phyloP scores from a whole-genome alignment of 92 coral and sea anemone genomes.

The Epizoanthus scotinus region DNA sequence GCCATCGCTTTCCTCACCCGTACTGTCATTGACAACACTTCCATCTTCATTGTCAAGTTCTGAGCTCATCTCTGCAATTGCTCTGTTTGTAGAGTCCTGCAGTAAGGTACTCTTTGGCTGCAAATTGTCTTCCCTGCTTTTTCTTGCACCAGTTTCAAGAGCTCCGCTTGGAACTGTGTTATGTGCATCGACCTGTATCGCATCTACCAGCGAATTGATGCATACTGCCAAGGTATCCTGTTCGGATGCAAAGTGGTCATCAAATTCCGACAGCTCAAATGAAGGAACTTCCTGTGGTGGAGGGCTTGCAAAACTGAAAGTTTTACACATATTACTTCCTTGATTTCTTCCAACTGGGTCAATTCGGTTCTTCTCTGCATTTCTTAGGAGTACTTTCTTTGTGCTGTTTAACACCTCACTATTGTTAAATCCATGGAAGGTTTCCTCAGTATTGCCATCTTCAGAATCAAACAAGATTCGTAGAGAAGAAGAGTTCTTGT shows the following conservation, averaged over 20 bases:
- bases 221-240: conserved; percentile 32
- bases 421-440: conserved; percentile 4
- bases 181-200: conserved; percentile 14
- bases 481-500: neutral
- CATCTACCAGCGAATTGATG: conserved; percentile 15
- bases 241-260: neutral
- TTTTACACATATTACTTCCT: neutral
- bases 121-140: neutral
- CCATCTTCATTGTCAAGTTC: conserved; percentile 5
- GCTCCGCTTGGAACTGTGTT: neutral
- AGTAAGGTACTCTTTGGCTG: neutral
- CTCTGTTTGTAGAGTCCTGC: neutral
- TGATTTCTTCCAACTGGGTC: conserved; percentile 2
- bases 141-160: neutral
- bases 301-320: neutral
- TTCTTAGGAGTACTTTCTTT: conserved; percentile 2
- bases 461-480: conserved; percentile 1
- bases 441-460: neutral
- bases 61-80: neutral
- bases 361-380: conserved; percentile 11
- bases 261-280: conserved; percentile 32
- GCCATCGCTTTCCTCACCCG: conserved; percentile 32
- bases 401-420: conserved; percentile 1
- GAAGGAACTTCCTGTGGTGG: conserved; percentile 13
- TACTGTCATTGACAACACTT: conserved; percentile 37